phyloP scores from a whole-genome alignment of 2,797 vertebrate species.

The Fringilla coelebs region DNA sequence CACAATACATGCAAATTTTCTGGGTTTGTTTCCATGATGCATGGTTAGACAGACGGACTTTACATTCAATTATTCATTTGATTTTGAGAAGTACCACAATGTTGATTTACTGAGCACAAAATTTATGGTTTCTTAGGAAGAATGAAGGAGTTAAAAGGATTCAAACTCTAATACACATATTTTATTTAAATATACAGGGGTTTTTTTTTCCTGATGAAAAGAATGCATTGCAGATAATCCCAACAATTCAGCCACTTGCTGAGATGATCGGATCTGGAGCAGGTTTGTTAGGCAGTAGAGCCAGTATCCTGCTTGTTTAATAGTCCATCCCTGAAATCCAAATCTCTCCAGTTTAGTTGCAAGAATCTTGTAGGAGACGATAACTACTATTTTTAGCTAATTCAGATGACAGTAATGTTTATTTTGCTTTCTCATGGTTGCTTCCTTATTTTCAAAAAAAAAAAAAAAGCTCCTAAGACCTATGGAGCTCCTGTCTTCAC shows the following conservation, averaged over 20 bases:
- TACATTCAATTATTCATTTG: background rate
- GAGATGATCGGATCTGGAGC: background rate
- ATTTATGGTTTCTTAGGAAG: background rate
- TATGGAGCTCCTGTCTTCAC: background rate
- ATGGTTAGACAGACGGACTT: background rate
- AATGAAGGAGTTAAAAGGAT: background rate
- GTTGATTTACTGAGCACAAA: background rate
- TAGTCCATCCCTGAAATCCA: accelerated
- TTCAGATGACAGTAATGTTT: background rate
- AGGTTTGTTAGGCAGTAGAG: background rate
- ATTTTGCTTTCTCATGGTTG: background rate
- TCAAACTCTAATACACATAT: background rate
- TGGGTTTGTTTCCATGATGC: background rate
- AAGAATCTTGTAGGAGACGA: background rate
- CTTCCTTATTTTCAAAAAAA: background rate
- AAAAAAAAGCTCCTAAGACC: background rate
- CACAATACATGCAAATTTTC: background rate
- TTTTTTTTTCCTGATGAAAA: background rate
- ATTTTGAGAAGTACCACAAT: background rate
- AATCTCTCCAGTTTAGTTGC: background rate
- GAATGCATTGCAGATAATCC: background rate
- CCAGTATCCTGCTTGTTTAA: background rate
- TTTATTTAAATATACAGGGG: background rate
- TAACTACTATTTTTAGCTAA: background rate
- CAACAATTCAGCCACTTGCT: background rate